These are phyloP conservation scores for Diorhabda elongata DNA, from an alignment of 1,140 invertebrate genomes.

Conservation along the genomic window DNA sequence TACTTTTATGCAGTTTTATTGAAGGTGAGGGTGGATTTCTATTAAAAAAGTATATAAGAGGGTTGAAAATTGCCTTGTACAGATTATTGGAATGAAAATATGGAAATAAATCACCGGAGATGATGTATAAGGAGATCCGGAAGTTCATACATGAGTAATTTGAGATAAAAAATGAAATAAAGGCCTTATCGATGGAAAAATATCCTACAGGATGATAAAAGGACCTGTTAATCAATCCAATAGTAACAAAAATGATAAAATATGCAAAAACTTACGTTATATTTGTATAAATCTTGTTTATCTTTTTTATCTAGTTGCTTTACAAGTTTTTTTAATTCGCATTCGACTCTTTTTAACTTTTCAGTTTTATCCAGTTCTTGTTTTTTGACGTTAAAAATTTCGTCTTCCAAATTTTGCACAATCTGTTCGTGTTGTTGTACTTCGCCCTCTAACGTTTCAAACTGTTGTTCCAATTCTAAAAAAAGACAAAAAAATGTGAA, in stretches of 20 bases:
- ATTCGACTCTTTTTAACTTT: slow-evolving; percentile 43
- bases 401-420: slow-evolving; percentile 35
- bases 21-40: too few relatives aligned
- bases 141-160: too few relatives aligned
- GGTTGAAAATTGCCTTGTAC: too few relatives aligned
- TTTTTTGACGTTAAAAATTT: slow-evolving; percentile 41
- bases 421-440: slow-evolving; percentile 24
- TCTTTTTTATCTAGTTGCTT: slow-evolving; percentile 28
- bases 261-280: slow-evolving; percentile 32
- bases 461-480: slow-evolving; percentile 27
- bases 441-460: slow-evolving; percentile 28
- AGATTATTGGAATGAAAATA: too few relatives aligned
- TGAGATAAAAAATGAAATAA: too few relatives aligned
- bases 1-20: too few relatives aligned
- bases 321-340: slow-evolving; percentile 29
- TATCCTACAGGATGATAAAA: too few relatives aligned
- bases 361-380: slow-evolving; percentile 41
- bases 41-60: too few relatives aligned
- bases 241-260: not conserved
- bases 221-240: too few relatives aligned
- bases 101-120: too few relatives aligned
- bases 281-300: slow-evolving; percentile 27
- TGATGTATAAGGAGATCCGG: too few relatives aligned
- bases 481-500: not conserved
- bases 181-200: too few relatives aligned